These are phyloP conservation scores for Solenopsis fugax DNA, from an alignment of 1,140 invertebrate genomes.

Conservation along the genomic window DNA sequence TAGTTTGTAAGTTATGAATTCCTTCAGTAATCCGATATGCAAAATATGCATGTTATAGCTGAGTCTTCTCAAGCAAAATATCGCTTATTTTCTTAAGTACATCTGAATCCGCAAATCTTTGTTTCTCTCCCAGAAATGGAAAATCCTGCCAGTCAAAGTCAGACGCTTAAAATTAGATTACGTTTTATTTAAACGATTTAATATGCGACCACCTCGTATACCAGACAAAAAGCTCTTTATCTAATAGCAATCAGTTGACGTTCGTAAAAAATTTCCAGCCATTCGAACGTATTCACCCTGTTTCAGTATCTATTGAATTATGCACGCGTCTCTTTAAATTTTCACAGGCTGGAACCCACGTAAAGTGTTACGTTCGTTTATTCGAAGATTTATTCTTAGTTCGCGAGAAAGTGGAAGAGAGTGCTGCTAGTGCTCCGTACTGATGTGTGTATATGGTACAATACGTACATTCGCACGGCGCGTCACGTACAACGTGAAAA, in stretches of 20 bases:
- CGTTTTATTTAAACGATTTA: constrained; percentile 3
- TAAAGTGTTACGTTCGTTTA: constrained; percentile 51
- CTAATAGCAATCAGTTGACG: not conserved
- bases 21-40: constrained; percentile 44
- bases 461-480: constrained; percentile 42
- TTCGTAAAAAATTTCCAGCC: not conserved
- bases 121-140: not conserved
- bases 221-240: not conserved
- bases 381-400: constrained; percentile 42
- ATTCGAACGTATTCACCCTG: constrained; percentile 1
- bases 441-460: constrained; percentile 35
- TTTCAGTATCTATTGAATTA: not conserved
- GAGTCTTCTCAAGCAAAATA: not conserved
- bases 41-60: constrained; percentile 7
- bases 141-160: not conserved
- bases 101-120: not conserved
- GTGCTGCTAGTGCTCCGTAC: not conserved
- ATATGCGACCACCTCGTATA: too few relatives aligned
- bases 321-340: not conserved
- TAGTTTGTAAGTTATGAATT: constrained; percentile 60
- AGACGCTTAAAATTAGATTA: not conserved
- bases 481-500: constrained; percentile 58
- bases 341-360: not conserved
- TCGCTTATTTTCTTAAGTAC: constrained; percentile 4
- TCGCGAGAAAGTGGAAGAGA: constrained; percentile 21